Conservation (phyloP, 2,888 invertebrate genomes). For the Nephrotoma appendiculata region DNA sequence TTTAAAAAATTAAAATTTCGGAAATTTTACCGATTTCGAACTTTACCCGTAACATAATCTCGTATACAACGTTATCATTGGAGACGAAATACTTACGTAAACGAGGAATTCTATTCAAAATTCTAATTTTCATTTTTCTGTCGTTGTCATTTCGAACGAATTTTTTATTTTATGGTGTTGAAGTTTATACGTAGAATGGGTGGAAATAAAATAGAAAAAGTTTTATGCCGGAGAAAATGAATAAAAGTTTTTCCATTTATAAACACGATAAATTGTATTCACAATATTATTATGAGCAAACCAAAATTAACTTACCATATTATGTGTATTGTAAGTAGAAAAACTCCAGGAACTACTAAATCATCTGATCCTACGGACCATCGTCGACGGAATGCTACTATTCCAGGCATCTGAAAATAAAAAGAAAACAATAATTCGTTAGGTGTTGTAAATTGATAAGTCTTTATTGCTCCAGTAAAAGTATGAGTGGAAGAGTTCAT, state of each 20-base stretch:
- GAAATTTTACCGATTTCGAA: too few species aligned
- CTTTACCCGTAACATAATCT: too few species aligned
- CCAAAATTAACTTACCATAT: conserved; percentile 50
- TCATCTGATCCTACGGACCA: conserved; percentile 86
- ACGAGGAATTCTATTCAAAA: not conserved
- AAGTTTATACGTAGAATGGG: too few species aligned
- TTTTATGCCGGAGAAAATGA: not conserved
- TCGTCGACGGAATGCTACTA: conserved; percentile 67
- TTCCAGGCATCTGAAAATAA: conserved; percentile 56
- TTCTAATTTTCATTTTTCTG: not conserved
- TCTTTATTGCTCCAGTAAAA: too few species aligned
- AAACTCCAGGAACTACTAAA: conserved; percentile 67
- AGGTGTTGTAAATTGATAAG: too few species aligned
- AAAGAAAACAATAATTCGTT: not conserved
- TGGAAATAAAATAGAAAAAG: not conserved
- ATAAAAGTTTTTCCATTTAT: not conserved
- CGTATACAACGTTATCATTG: too few species aligned
- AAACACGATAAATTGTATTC: too few species aligned
- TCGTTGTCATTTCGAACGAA: not conserved
- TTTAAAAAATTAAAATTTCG: too few species aligned
- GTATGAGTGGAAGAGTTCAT: too few species aligned
- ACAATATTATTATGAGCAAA: not conserved
- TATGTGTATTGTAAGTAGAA: conserved; percentile 58
- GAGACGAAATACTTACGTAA: too few species aligned
- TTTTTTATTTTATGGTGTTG: not conserved